Base-by-base conservation (phyloP, 2,113 vertebrate species). In the Xiphias gladius region DNA sequence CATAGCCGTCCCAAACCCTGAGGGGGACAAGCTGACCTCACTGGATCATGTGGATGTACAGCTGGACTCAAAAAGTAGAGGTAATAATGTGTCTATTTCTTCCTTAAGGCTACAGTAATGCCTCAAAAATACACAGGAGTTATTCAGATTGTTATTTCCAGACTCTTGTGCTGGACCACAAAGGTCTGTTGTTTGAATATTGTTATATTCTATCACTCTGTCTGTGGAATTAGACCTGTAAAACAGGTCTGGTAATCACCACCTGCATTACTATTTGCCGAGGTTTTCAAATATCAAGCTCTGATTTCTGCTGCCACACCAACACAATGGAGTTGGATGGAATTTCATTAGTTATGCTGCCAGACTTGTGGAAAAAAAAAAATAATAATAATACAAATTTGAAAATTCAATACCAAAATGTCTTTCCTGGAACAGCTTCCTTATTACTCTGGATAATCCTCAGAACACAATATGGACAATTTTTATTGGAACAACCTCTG, bases 11-110 rank as follows among this genome's bases (percentile, higher is more conserved):
- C 81, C 90, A 35, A 88, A 90, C 66, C 90, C 91, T 28, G 89
- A 92, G 88, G 90, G 88, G 28, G 89, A 93, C 62, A 84, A 89
- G 63, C 58, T 90, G 88, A 92, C 91, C 80, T 83, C 89, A 4
- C 73, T 86, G 88, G 93, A 94, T 72, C 80, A 72, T 57, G 88
- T 92, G 85, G 91, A 94, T 61, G 77, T 90, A 73, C 91, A 94
- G 82, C 28, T 90, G 78, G 88, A 94, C 76, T 86, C 92, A 26
- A 88, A 86, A 67, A 83, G 83, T 82, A 86, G 89, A 94, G 92
- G 94, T 94, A 92, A 58, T 55, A 16, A 62, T 46, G 67, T 20
- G 28, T 48, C 66, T 26, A 14, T 54, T 1, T 39, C 54, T 70
- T 55, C 61, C 30, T 75, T 70, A 69, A 67, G 69, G 50, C 28